Conservation (phyloP, 2,113 vertebrate genomes). For the Heliornis fulica region DNA sequence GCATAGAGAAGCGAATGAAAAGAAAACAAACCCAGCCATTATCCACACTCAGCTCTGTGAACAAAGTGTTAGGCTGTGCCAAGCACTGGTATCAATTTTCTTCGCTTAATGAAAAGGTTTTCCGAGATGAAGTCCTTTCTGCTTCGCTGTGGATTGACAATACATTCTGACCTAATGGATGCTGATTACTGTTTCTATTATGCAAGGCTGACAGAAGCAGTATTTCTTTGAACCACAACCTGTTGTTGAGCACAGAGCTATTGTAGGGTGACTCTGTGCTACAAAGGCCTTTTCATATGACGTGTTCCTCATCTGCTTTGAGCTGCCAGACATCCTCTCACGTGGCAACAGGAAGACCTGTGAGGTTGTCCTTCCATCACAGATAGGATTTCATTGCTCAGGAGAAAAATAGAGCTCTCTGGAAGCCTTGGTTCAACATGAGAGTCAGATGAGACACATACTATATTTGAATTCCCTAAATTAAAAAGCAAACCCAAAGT, state of each 20-base stretch:
- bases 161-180: conserved; percentile 61
- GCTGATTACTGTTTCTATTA: conserved; percentile 61
- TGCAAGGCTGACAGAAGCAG: conserved; percentile 54
- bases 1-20: not conserved
- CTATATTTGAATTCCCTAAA: not conserved
- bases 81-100: conserved; percentile 57
- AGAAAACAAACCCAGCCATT: conserved; percentile 52
- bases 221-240: conserved; percentile 53
- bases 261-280: not conserved
- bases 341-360: not conserved
- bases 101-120: conserved; percentile 55
- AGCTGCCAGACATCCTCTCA: not conserved
- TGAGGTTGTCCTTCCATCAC: not conserved
- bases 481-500: not conserved
- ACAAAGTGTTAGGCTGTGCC: conserved; percentile 38
- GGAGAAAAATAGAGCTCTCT: not conserved
- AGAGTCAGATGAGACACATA: not conserved
- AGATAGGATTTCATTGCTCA: not conserved
- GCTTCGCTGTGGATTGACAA: conserved; percentile 60
- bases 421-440: not conserved
- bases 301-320: conserved; percentile 4
- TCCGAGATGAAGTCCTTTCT: conserved; percentile 49
- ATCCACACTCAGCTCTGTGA: not conserved
- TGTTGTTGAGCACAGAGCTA: conserved; percentile 35
- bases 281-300: conserved; percentile 55